These are phyloP conservation scores for Odontomyia ornata DNA, from an alignment of 2,888 invertebrate species.

Conservation along the genomic window DNA sequence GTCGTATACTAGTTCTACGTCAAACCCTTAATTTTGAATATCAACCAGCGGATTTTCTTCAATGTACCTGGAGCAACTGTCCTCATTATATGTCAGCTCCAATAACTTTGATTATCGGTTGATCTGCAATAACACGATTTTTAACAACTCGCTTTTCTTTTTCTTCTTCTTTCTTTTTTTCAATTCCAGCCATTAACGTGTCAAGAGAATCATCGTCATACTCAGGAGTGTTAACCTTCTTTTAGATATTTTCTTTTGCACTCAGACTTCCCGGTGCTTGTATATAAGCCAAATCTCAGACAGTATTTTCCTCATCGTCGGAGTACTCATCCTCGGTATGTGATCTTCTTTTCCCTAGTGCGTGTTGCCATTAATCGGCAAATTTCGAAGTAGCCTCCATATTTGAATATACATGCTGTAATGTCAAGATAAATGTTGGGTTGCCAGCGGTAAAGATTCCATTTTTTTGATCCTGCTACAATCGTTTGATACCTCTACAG, in stretches of 20 bases:
- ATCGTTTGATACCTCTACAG: too few species aligned
- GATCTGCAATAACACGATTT: conserved; percentile 23
- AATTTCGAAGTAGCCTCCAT: conserved; percentile 89
- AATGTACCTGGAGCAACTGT: conserved; percentile 85
- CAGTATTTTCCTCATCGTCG: conserved; percentile 79
- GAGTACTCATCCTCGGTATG: conserved; percentile 96
- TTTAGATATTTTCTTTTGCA: conserved; percentile 53
- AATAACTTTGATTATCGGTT: conserved; percentile 69
- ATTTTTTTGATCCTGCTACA: too few species aligned
- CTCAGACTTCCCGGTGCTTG: conserved; percentile 94
- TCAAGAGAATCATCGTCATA: conserved; percentile 94
- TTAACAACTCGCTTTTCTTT: conserved; percentile 57
- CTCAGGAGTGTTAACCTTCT: conserved; percentile 62
- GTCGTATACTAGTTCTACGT: too few species aligned
- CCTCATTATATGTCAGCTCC: conserved; percentile 97
- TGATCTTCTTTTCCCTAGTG: conserved; percentile 81
- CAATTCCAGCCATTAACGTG: conserved; percentile 97
- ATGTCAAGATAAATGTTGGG: too few species aligned
- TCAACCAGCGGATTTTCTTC: too few species aligned
- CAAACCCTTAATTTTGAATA: too few species aligned
- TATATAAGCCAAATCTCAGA: conserved; percentile 78
- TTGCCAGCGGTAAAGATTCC: too few species aligned
- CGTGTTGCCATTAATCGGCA: conserved; percentile 81
- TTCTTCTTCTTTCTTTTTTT: conserved; percentile 79
- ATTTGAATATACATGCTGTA: conserved; percentile 90